Percentiles rank a stretch among this genome's conserved stretches.
Evolutionary conservation across 2,888 invertebrate species (phyloP).

Genomic region (Limnephilus marmoratus): DNA sequence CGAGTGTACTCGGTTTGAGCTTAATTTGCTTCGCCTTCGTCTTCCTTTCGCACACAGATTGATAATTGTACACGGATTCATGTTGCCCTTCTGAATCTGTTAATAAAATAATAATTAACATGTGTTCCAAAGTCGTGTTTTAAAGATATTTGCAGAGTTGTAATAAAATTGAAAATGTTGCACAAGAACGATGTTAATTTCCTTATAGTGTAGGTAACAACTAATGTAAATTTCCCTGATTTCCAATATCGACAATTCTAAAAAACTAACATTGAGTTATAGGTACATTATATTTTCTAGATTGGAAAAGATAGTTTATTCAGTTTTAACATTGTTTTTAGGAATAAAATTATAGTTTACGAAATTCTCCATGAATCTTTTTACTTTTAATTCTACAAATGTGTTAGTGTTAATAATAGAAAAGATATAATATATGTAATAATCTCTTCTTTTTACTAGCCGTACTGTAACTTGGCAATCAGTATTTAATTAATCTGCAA

Average conservation of each 20-base stretch:
- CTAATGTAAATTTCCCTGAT: background rate
- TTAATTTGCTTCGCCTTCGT: background rate
- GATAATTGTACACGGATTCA: background rate
- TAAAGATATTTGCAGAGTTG: background rate
- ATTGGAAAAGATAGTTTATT: background rate
- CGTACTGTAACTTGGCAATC: too few relatives aligned
- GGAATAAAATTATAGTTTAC: constrained; percentile 6
- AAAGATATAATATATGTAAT: too few relatives aligned
- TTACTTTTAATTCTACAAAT: background rate
- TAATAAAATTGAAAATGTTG: background rate
- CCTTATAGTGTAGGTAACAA: background rate
- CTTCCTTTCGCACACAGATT: background rate
- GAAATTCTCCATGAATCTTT: background rate
- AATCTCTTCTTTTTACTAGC: too few relatives aligned
- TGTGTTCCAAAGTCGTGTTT: background rate
- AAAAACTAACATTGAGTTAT: background rate
- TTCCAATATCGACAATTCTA: background rate
- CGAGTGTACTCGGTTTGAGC: background rate
- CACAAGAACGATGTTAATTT: background rate
- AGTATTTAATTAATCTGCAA: too few relatives aligned
- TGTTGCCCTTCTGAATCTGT: background rate
- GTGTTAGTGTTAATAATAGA: too few relatives aligned
- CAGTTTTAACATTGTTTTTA: constrained; percentile 1
- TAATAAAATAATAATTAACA: background rate
- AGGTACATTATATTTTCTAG: constrained; percentile 11